Percentiles rank a stretch among this genome's conserved stretches.
These are phyloP conservation scores for Drosophila setifemur DNA, from an alignment of 1,140 invertebrate species.

Conservation along the genomic window DNA sequence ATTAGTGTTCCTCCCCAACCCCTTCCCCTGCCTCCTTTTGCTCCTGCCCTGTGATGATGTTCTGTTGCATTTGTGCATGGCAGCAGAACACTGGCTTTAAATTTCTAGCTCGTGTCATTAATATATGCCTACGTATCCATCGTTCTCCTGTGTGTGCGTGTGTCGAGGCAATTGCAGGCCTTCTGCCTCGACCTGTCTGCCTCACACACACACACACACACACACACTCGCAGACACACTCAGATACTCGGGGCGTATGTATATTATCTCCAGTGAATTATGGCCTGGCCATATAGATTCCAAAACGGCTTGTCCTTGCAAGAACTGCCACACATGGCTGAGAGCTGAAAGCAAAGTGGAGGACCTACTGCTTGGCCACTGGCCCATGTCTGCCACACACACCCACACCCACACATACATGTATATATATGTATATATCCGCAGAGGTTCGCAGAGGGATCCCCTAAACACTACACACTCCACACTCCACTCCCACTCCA, in stretches of 20 bases:
- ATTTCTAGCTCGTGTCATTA: conserved; percentile 47
- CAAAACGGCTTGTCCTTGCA: conserved; percentile 76
- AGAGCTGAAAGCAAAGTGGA: neutral
- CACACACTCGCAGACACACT: neutral
- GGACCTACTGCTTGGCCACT: conserved; percentile 9
- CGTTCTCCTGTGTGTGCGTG: too few species aligned
- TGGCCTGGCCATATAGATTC: conserved; percentile 75
- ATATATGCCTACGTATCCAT: conserved; percentile 36
- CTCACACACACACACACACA: conserved; percentile 2
- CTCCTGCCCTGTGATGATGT: conserved; percentile 3
- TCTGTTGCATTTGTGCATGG: conserved; percentile 7
- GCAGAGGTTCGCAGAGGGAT: neutral
- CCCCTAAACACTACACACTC: neutral
- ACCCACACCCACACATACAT: neutral
- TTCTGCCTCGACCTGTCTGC: conserved; percentile 28
- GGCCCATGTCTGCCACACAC: conserved; percentile 39
- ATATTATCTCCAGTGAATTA: conserved; percentile 80
- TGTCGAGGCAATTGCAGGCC: conserved; percentile 30
- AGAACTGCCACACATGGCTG: conserved; percentile 26
- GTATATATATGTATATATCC: too few species aligned
- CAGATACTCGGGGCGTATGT: conserved; percentile 51
- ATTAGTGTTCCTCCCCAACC: neutral
- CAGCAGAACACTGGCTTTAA: conserved; percentile 24
- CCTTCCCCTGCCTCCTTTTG: neutral
- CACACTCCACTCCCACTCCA: neutral